A percentile compares a stretch with the other conserved stretches of the same genome.
Conservation (phyloP, 2,888 invertebrate species). For the Julus scandinavius region DNA sequence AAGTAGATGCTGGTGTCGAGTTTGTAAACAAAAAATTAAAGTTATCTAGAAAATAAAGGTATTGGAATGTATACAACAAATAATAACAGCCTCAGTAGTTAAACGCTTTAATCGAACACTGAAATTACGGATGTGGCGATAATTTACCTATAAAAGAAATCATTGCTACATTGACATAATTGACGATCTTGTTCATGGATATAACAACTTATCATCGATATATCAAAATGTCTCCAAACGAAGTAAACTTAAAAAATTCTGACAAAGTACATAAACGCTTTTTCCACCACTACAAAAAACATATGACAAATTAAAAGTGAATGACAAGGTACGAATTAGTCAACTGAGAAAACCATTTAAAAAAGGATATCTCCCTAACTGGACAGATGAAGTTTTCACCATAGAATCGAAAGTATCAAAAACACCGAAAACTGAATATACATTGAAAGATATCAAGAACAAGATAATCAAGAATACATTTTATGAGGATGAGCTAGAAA, state of each 20-base stretch:
- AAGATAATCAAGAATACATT: no score
- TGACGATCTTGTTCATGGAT: neutral
- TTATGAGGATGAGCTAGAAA: no score
- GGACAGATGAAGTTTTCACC: neutral
- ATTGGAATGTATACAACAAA: slow-evolving; percentile 44
- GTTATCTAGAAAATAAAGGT: neutral
- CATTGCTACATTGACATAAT: slow-evolving; percentile 18
- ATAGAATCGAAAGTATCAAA: neutral
- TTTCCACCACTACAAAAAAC: neutral
- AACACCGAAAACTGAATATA: neutral
- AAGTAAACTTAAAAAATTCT: neutral
- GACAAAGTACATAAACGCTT: neutral
- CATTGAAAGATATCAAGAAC: no score
- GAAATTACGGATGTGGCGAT: slow-evolving; percentile 58
- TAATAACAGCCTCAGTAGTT: slow-evolving; percentile 59
- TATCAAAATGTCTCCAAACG: neutral
- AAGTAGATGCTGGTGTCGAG: slow-evolving; percentile 60
- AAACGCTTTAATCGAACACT: no score
- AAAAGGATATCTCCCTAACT: neutral
- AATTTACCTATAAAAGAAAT: slow-evolving; percentile 21
- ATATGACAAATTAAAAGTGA: neutral
- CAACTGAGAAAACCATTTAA: neutral
- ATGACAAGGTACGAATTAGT: neutral
- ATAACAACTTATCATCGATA: neutral
- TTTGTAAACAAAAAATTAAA: slow-evolving; percentile 59